Conservation (phyloP, 2,888 invertebrate genomes). For the Mesorhabditis spiculigera region DNA sequence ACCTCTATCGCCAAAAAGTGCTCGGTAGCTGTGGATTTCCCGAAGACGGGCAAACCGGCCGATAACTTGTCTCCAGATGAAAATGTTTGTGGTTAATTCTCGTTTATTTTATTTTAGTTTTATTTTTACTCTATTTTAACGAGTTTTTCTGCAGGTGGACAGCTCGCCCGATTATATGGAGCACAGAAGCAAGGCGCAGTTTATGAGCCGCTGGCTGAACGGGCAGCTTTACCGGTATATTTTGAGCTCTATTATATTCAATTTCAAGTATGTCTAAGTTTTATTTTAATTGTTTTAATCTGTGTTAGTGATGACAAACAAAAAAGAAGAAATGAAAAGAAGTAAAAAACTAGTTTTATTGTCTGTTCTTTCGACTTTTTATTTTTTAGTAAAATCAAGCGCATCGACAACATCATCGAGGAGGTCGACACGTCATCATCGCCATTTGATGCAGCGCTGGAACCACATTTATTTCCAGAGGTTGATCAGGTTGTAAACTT, state of each 20-base stretch:
- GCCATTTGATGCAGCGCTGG: neutral
- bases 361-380: neutral
- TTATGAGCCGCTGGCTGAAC: conserved; percentile 50
- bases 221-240: conserved; percentile 51
- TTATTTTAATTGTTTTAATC: neutral
- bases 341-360: neutral
- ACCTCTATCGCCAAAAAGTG: conserved; percentile 45
- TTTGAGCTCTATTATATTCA: neutral
- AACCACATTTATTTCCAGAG: neutral
- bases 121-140: neutral
- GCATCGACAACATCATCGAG: neutral
- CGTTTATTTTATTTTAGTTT: neutral
- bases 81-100: conserved; percentile 9
- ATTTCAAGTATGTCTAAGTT: neutral
- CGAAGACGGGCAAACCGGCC: conserved; percentile 57
- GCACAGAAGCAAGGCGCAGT: conserved; percentile 36
- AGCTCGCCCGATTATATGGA: conserved; percentile 41
- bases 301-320: neutral
- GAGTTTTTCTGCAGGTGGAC: conserved; percentile 16
- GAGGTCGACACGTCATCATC: neutral
- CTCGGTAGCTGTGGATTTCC: conserved; percentile 58
- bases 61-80: conserved; percentile 31
- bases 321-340: neutral
- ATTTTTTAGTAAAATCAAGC: conserved; percentile 1
- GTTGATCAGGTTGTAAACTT: neutral